Conservation (phyloP, 2,113 vertebrate species). For the Scytalopus superciliaris region DNA sequence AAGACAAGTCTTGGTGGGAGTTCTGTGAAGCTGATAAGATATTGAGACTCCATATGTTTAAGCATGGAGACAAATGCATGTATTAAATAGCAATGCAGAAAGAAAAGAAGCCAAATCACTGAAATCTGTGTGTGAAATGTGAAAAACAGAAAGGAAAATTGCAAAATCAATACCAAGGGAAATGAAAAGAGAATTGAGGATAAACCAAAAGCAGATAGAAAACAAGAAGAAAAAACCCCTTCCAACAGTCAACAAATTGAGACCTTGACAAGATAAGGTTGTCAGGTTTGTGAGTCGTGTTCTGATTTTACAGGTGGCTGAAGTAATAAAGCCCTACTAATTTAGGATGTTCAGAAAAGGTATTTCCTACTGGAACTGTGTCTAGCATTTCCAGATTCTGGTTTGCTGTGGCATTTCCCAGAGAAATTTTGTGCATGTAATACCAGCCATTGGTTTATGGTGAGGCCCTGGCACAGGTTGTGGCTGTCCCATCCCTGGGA, state of each 20-base stretch:
- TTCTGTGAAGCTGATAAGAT: neutral
- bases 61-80: neutral
- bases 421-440: neutral
- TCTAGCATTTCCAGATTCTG: neutral
- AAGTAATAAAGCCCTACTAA: constrained; percentile 41
- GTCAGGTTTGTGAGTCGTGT: neutral
- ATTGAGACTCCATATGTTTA: neutral
- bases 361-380: neutral
- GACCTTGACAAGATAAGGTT: neutral
- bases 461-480: neutral
- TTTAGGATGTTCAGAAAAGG: constrained; percentile 21
- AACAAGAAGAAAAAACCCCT: neutral
- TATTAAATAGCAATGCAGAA: neutral
- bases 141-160: constrained; percentile 45
- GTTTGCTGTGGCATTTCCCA: neutral
- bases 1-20: neutral
- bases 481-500: neutral
- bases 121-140: constrained; percentile 28
- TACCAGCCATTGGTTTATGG: neutral
- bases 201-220: constrained; percentile 17
- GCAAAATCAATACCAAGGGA: constrained; percentile 52
- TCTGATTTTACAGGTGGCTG: constrained; percentile 38
- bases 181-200: constrained; percentile 40
- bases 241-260: neutral
- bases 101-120: constrained; percentile 23